Evolutionary conservation across 2,113 vertebrate species (phyloP), one percentile per base, ranked within the genome.

Genomic region (Trachemys scripta): DNA sequence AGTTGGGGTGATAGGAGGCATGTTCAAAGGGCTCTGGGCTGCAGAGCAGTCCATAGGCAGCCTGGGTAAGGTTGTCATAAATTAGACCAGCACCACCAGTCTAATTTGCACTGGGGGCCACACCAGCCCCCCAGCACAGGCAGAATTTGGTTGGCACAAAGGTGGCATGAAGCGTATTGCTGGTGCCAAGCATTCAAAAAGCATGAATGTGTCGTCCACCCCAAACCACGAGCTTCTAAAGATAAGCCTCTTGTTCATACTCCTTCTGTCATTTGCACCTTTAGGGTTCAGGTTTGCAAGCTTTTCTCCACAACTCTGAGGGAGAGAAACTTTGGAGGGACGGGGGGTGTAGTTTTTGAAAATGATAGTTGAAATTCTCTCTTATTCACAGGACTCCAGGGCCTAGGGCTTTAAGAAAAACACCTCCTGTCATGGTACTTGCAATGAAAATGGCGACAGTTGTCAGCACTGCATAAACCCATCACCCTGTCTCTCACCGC

Each of bases 321-420:
- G 25, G 10, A 83, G 16, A 65, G 72, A 20, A 62, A 80, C 1
- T 45, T 54, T 42, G 62, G 35, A 4, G 8, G 31, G 31, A 31
- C 4, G 4, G 31, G 31, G 62, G 10, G 7, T 6, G 25, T 38
- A 38, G 38, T 38, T 38, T 38, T 38, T 38, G 4, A 50, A 14
- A 81, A 84, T 35, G 75, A 93, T 86, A 88, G 8, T 1, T 17
- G 10, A 42, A 42, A 35, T 4, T 45, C 59, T 79, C 6, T 62
- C 90, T 49, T 80, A 82, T 81, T 92, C 51, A 87, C 19, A 76
- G 84, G 94, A 50, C 1, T 1, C 38, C 31, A 89, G 27, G 2
- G 3, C 84, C 12, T 84, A 57, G n/a, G 80, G 47, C 88, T 88
- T 92, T 88, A 90, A 94, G 53, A 16, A 94, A 25, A 91, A 82